Base-by-base conservation (phyloP, 2,888 invertebrate species). In the Atrina japonica region DNA sequence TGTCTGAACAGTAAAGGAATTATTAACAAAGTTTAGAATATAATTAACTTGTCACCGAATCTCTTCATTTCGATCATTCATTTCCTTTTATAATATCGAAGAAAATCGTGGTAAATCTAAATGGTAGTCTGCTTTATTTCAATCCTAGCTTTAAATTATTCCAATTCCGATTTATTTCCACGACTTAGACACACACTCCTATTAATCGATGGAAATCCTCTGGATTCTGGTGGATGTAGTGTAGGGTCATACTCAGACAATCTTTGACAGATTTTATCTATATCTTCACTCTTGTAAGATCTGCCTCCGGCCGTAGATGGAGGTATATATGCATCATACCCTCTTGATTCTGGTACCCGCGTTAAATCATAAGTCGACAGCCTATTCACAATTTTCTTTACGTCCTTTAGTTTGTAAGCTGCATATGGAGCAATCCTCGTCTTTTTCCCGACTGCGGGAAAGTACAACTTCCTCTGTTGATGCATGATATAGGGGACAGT, bases 191-290 rank as follows among this genome's bases (percentile, higher is more conserved):
- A 35, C 11, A 11, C 35, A 40, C 56, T 18, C 21, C 35, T 35
- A 21, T 23, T 40, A 16, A 40, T 40, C 1, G 56, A 30, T 14
- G 56, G 23, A 23, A 40, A 18, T 5, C 56, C 56, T 0, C 56
- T 30, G 40, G 56, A 56, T 56, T 56, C 56, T 25, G 56, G 56
- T 9, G 56, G 56, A 40, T 56, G 56, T 21, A 40, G 23, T 40
- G 23, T 18, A 7, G 35, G 56, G 23, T 56, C 56, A 14, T 40
- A 56, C 21, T 56, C 56, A 16, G 56, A 56, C 14, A 56, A 23
- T 21, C 56, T 35, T 16, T 56, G 40, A 14, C 35, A 35, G n/a
- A 56, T 56, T 18, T 35, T n/a, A 2, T 21, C 40, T 18, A 56
- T 40, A 23, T 56, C 56, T 35, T 40, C 23, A 9, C 40, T 14